Percentiles rank a stretch among this genome's conserved stretches.
Conservation (phyloP, 2,888 invertebrate species). For the Drosophila mulleri region DNA sequence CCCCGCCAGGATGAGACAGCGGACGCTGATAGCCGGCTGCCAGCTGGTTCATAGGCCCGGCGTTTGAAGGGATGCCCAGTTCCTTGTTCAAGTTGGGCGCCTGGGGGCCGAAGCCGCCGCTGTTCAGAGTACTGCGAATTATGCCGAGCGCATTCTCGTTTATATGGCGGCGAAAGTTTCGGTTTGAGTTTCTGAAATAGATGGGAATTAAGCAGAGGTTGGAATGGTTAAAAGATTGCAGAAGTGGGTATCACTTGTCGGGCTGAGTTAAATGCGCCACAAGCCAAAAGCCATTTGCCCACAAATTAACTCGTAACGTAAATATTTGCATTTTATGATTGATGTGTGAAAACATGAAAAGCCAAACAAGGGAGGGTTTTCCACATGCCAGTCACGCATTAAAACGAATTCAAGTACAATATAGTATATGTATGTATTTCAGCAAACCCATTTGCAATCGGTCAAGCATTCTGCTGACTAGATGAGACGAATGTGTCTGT, state of each 20-base stretch:
- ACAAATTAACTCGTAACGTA: conserved; percentile 73
- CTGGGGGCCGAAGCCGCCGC: conserved; percentile 81
- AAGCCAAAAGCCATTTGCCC: conserved; percentile 58
- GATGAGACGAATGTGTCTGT: neutral
- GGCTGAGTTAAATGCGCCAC: conserved; percentile 45
- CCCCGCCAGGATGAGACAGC: conserved; percentile 80
- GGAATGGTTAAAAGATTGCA: neutral
- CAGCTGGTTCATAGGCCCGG: conserved; percentile 83
- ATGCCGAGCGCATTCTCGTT: conserved; percentile 82
- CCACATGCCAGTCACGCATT: conserved; percentile 58
- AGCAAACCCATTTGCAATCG: conserved; percentile 22
- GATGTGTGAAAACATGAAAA: conserved; percentile 63
- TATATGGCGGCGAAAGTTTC: conserved; percentile 84
- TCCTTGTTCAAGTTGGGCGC: conserved; percentile 81
- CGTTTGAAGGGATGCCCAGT: conserved; percentile 81
- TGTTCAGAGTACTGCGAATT: conserved; percentile 82
- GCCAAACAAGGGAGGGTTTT: conserved; percentile 43
- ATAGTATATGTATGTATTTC: conserved; percentile 2
- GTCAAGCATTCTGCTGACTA: neutral
- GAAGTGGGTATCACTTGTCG: conserved; percentile 6
- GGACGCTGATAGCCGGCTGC: conserved; percentile 81
- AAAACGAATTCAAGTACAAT: conserved; percentile 30
- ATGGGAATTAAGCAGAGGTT: conserved; percentile 9
- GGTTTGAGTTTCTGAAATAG: conserved; percentile 82
- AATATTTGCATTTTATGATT: conserved; percentile 83